These are phyloP conservation scores for Geophilus truncorum DNA, from an alignment of 2,888 invertebrate genomes.

Conservation along the genomic window DNA sequence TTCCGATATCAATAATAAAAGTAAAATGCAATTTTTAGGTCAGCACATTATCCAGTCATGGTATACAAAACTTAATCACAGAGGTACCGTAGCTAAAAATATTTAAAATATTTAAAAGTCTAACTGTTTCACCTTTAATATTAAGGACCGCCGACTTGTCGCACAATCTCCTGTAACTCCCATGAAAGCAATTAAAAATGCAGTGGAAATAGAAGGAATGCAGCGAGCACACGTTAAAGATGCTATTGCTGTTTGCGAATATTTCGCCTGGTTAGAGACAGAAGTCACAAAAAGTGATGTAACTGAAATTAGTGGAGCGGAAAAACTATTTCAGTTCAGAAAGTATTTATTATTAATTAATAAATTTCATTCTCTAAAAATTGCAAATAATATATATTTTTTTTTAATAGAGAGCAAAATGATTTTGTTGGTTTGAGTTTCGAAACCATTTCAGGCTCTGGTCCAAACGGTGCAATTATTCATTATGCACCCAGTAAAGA, in stretches of 20 bases:
- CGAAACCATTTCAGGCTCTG: conserved; percentile 84
- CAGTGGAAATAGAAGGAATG: conserved; percentile 72
- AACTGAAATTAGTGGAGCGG: conserved; percentile 69
- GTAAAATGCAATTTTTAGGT: conserved; percentile 54
- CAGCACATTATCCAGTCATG: conserved; percentile 58
- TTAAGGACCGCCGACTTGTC: conserved; percentile 53
- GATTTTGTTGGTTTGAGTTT: conserved; percentile 82
- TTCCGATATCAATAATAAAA: neutral
- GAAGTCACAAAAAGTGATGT: conserved; percentile 55
- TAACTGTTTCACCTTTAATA: too few relatives aligned
- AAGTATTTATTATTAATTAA: too few relatives aligned
- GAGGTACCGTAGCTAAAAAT: conserved; percentile 38
- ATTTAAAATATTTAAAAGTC: neutral
- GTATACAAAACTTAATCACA: conserved; percentile 51
- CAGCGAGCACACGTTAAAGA: conserved; percentile 70
- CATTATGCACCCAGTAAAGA: conserved; percentile 76
- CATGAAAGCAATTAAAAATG: conserved; percentile 85
- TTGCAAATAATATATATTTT: too few relatives aligned
- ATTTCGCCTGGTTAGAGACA: conserved; percentile 78
- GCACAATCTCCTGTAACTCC: conserved; percentile 72
- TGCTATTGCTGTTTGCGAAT: conserved; percentile 74
- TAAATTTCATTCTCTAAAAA: too few relatives aligned
- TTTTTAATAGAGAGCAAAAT: conserved; percentile 58
- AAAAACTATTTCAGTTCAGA: conserved; percentile 66
- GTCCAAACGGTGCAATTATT: conserved; percentile 86